These are phyloP conservation scores for Drosophila rhopaloa DNA, from an alignment of 1,140 invertebrate genomes.

Conservation along the genomic window DNA sequence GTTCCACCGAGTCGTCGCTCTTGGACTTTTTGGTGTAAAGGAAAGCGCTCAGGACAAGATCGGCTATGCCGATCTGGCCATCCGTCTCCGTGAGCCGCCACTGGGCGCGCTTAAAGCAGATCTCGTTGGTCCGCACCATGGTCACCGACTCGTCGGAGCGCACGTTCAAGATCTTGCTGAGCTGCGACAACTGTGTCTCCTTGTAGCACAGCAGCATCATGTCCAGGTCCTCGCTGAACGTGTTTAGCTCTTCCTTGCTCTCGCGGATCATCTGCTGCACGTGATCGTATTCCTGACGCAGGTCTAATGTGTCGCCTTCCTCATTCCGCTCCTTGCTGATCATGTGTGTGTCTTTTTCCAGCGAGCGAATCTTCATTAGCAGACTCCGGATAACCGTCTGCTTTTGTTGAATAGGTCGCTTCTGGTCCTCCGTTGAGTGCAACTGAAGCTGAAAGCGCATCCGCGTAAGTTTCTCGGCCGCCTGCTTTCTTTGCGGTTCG, in stretches of 20 bases:
- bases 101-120: conserved; percentile 99
- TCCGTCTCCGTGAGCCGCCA: conserved; percentile 99
- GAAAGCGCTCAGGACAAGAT: conserved; percentile 98
- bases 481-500: conserved; percentile 97
- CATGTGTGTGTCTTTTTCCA: conserved; percentile 96
- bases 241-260: conserved; percentile 94
- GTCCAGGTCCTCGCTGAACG: conserved; percentile 95
- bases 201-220: conserved; percentile 96
- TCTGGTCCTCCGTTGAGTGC: conserved; percentile 94
- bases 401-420: conserved; percentile 95
- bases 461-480: conserved; percentile 93
- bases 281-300: conserved; percentile 90
- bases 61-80: conserved; percentile 98
- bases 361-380: conserved; percentile 91
- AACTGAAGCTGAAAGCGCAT: conserved; percentile 97
- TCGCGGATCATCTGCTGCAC: conserved; percentile 90
- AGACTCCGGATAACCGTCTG: conserved; percentile 94
- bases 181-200: conserved; percentile 90
- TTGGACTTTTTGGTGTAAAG: conserved; percentile 98
- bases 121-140: conserved; percentile 96
- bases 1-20: conserved; percentile 98
- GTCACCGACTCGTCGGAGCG: conserved; percentile 88
- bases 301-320: conserved; percentile 88
- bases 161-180: conserved; percentile 86
- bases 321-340: conserved; percentile 92